phyloP scores from a whole-genome alignment of 2,113 vertebrate species.

The Oncorhynchus gorbuscha region DNA sequence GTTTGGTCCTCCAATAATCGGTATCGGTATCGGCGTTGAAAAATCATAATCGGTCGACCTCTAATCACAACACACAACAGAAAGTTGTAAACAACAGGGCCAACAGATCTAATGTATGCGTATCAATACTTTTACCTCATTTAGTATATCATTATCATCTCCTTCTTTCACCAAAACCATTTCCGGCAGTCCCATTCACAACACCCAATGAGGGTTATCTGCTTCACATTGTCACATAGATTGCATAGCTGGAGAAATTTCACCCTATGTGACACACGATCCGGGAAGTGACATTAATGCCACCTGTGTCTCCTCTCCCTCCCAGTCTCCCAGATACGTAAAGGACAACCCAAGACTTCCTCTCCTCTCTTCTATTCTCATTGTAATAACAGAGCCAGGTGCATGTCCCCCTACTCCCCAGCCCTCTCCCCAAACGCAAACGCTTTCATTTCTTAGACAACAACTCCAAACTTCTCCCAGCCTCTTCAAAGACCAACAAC shows the following conservation, averaged over 20 bases:
- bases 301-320: slow-evolving; percentile 44
- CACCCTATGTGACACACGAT: slow-evolving; percentile 45
- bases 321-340: slow-evolving; percentile 49
- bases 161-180: slow-evolving; percentile 17
- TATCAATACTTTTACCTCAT: slow-evolving; percentile 21
- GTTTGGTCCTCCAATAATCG: too few relatives aligned
- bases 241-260: slow-evolving; percentile 16
- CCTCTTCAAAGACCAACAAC: slow-evolving; percentile 75
- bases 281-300: slow-evolving; percentile 49
- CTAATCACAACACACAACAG: neutral
- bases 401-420: slow-evolving; percentile 55
- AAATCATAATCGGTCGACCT: too few relatives aligned
- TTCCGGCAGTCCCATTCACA: slow-evolving; percentile 33
- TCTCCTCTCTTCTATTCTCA: slow-evolving; percentile 52
- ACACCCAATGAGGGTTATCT: slow-evolving; percentile 26
- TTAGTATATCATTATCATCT: slow-evolving; percentile 13
- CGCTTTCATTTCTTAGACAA: slow-evolving; percentile 72
- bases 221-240: slow-evolving; percentile 34
- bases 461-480: slow-evolving; percentile 73
- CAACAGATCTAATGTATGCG: slow-evolving; percentile 12
- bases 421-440: slow-evolving; percentile 61
- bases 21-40: too few relatives aligned
- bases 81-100: neutral
- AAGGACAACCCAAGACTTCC: slow-evolving; percentile 44
- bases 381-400: slow-evolving; percentile 70